Base-by-base conservation (phyloP, 2,888 invertebrate genomes). In the Bruchidius siliquastri region DNA sequence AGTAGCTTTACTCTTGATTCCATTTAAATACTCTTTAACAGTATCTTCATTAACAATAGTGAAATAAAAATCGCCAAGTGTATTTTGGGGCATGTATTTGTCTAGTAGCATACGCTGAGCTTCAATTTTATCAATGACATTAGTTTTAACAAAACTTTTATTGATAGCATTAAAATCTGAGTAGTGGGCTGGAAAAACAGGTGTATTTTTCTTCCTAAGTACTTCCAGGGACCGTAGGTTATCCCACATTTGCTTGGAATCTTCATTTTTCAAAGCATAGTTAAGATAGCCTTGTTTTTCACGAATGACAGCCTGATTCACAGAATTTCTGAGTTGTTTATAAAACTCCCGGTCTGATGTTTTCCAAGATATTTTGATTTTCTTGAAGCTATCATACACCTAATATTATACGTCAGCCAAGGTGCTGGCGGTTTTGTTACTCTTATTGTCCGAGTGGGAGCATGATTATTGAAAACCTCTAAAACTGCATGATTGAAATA, bases 1-100 rank as follows among this genome's bases (percentile, higher is more conserved):
- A 10, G 22, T 68, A 20, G 71, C 70, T 22, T 68, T 68, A 22
- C 70, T 70, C n/a, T 67, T 70, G 26, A 73, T 71, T 67, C 6
- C 20, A 21, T 69, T 20, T 26, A 20, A 6, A 21, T 67, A 49
- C 18, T 18, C 18, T 49, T 49, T 49, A 49, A 49, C 49, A 49
- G 49, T 49, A 49, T 49, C 49, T 13, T 49, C 49, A 18, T 13
- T 18, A 13, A 18, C 18, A 13, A 13, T 13, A 49, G 49, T 49
- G 49, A 49, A 49, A 49, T 13, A 13, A 49, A 49, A 49, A 13
- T 1, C 13, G 13, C 13, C 1, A 8, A 18, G 18, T 49, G 49
- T 18, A 18, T 8, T 49, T 49, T 18, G 49, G 1, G 8, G 8
- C 1, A 49, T 13, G 13, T 49, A 49, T 18, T 49, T 49, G 1